A percentile compares a stretch with the other conserved stretches of the same genome.
Conservation (phyloP, 1,140 invertebrate species). For the Holotrichia oblita region DNA sequence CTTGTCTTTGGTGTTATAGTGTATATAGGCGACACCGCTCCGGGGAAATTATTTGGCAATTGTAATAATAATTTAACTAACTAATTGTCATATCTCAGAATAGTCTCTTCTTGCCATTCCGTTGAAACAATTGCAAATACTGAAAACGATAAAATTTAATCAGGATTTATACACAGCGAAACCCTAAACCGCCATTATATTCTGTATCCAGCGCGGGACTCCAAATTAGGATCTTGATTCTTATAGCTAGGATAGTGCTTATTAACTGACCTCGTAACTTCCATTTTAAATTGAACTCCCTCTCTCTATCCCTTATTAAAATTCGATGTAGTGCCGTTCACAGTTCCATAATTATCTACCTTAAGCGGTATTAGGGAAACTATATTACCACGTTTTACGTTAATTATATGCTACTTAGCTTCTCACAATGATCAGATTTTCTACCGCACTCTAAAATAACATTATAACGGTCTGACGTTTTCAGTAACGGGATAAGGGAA, state of each 20-base stretch:
- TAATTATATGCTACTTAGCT: constrained; percentile 2
- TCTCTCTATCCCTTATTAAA: not conserved
- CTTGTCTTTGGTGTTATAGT: no score
- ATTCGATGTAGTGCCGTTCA: constrained; percentile 5
- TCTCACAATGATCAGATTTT: constrained; percentile 13
- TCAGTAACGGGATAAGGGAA: not conserved
- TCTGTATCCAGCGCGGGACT: not conserved
- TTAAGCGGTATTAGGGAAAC: constrained; percentile 6
- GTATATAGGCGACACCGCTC: no score
- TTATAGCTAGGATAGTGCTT: not conserved
- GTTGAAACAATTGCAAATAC: no score
- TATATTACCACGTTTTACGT: not conserved
- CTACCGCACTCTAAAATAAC: not conserved
- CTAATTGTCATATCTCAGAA: no score
- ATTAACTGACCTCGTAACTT: not conserved
- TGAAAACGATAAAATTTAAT: no score
- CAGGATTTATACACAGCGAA: no score
- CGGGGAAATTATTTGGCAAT: no score
- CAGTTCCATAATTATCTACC: not conserved
- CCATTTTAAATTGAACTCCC: not conserved
- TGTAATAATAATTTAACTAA: no score
- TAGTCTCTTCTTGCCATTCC: no score
- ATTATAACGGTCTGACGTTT: constrained; percentile 10
- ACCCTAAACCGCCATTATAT: no score
- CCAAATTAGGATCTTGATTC: not conserved